Base-by-base conservation (phyloP, 2,113 vertebrate species). In the Rhinoptilus africanus region DNA sequence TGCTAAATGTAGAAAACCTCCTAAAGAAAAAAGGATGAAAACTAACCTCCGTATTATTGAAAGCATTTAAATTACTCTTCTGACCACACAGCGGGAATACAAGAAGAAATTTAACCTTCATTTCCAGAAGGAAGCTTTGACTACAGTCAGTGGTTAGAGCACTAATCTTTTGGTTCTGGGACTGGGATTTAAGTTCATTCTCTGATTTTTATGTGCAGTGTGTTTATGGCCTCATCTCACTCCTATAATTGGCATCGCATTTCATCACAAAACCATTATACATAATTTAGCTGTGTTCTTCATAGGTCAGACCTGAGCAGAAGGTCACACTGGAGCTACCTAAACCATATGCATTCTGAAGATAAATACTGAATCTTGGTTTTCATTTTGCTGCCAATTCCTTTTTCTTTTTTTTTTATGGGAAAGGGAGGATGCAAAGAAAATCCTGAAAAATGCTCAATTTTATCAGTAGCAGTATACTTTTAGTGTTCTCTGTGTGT, bases 211-310 rank as follows among this genome's bases (percentile, higher is more conserved):
- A 97, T 95, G 93, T 96, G 95, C 92, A 96, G 80, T 94, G 73
- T 97, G 92, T 96, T 97, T 96, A 97, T 96, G 88, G 97, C 85
- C 93, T 96, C 96, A 96, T 97, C 95, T 96, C 77, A 62, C 91
- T 96, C 92, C 86, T 88, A 78, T 94, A 96, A 97, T 95, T 96
- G 95, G 84, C 95, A 85, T 93, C 94, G 86, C 97, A 85, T 97
- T 96, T 97, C 95, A 96, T 97, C 96, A 95, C 92, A 96, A 94
- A 96, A 87, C 96, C 92, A 96, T 96, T 97, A 97, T 93, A 96
- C 92, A 91, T 97, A 96, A 97, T 95, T 96, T 91, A 96, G 73
- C 77, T 92, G 21, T 82, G 94, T 85, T 97, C 94, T 93, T 96
- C 95, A 82, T 95, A 96, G 94, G 94, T 96, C 96, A 94, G 92